A percentile compares a stretch with the other conserved stretches of the same genome.
These are phyloP conservation scores for Rhogogaster chlorosoma DNA, from an alignment of 2,888 invertebrate genomes.

Conservation along the genomic window DNA sequence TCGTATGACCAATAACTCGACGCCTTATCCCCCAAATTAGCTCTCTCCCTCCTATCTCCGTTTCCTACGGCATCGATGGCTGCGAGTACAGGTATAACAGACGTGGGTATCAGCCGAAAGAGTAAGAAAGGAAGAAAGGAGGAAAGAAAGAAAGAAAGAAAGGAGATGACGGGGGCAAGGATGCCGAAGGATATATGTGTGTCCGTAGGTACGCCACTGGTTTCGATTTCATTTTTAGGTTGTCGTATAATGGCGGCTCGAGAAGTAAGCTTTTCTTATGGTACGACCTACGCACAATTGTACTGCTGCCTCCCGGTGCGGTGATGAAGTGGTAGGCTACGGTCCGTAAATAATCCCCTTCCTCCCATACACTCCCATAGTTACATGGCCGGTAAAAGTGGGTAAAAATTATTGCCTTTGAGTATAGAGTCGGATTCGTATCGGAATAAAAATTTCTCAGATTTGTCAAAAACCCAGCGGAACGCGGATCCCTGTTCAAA, in stretches of 20 bases:
- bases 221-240: conserved; percentile 66
- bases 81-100: conserved; percentile 1
- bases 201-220: neutral
- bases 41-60: conserved; percentile 56
- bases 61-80: conserved; percentile 49
- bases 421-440: neutral
- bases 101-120: conserved; percentile 52
- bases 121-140: conserved; percentile 34
- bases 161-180: neutral
- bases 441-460: neutral
- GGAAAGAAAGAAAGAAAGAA: neutral
- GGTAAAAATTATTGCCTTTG: neutral
- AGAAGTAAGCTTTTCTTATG: conserved; percentile 67
- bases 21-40: conserved; percentile 70
- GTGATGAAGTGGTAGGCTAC: conserved; percentile 3
- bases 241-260: conserved; percentile 65
- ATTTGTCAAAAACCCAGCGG: neutral
- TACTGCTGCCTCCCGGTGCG: neutral
- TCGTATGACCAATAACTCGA: conserved; percentile 70
- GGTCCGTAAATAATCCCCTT: conserved; percentile 18
- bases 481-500: neutral
- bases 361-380: neutral
- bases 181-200: neutral
- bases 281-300: conserved; percentile 50
- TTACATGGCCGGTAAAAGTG: conserved; percentile 7